Conservation (phyloP, 2,888 invertebrate species). For the Hanleya hanleyi region DNA sequence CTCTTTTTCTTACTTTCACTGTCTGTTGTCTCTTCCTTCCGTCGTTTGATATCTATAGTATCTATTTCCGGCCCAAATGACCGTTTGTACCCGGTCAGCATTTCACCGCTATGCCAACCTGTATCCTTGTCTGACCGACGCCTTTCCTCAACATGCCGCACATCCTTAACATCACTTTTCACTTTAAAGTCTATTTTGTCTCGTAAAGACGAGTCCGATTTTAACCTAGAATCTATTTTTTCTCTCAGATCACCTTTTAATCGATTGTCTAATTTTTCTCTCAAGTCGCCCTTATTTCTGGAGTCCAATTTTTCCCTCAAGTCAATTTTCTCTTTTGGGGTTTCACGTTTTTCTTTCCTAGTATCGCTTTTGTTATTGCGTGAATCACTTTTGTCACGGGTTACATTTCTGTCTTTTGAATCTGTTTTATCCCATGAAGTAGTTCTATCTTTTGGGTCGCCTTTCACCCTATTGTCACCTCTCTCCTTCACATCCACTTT, state of each 20-base stretch:
- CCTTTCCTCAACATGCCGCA: not conserved
- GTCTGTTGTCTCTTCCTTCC: not conserved
- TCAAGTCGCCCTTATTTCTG: not conserved
- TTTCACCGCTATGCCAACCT: not conserved
- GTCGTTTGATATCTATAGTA: not conserved
- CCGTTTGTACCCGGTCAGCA: not conserved
- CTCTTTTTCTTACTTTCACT: not conserved
- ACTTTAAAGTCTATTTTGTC: not conserved
- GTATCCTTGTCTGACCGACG: not conserved
- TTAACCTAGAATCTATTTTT: not conserved
- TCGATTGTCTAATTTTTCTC: not conserved
- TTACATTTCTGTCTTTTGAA: not conserved
- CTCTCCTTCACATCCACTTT: not conserved
- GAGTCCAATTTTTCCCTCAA: not conserved
- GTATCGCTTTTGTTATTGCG: not conserved
- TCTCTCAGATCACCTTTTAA: not conserved
- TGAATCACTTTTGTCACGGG: not conserved
- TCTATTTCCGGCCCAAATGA: not conserved
- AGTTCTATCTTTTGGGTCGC: no score
- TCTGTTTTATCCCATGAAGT: not conserved
- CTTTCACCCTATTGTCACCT: no score
- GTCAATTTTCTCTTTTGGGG: not conserved
- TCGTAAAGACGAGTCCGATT: no score
- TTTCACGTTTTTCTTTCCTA: not conserved
- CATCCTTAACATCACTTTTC: not conserved